These are phyloP conservation scores for Meles meles DNA, from an alignment of 2,113 vertebrate genomes.

Conservation along the genomic window DNA sequence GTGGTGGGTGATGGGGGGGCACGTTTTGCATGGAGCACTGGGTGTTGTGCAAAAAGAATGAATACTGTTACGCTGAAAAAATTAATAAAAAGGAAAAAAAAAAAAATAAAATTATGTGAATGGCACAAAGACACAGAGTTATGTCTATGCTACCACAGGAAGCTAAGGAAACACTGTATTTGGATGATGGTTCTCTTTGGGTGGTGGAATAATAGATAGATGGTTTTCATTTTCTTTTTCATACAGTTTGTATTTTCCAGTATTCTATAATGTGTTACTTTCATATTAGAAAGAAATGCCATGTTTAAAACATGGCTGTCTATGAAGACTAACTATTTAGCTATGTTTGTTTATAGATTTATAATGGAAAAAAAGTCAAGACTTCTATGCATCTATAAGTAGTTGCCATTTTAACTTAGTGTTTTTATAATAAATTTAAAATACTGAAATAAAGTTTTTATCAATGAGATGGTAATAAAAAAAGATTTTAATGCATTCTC, in stretches of 20 bases:
- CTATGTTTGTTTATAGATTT: neutral
- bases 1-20: too few species aligned
- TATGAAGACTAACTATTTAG: conserved; percentile 5
- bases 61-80: too few species aligned
- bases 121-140: neutral
- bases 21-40: too few species aligned
- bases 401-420: neutral
- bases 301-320: neutral
- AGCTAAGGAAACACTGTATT: neutral
- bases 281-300: neutral
- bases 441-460: neutral
- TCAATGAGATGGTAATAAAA: neutral
- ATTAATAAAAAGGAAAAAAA: too few species aligned
- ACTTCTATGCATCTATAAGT: neutral
- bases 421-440: conserved; percentile 29
- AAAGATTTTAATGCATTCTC: neutral
- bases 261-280: neutral
- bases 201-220: neutral
- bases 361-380: neutral
- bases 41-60: too few species aligned
- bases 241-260: neutral
- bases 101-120: neutral
- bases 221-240: conserved; percentile 3
- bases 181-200: neutral
- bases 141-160: neutral